Percentiles rank a stretch among this genome's conserved stretches.
Evolutionary conservation across 2,888 invertebrate species (phyloP).

Genomic region (Margaritifera margaritifera): DNA sequence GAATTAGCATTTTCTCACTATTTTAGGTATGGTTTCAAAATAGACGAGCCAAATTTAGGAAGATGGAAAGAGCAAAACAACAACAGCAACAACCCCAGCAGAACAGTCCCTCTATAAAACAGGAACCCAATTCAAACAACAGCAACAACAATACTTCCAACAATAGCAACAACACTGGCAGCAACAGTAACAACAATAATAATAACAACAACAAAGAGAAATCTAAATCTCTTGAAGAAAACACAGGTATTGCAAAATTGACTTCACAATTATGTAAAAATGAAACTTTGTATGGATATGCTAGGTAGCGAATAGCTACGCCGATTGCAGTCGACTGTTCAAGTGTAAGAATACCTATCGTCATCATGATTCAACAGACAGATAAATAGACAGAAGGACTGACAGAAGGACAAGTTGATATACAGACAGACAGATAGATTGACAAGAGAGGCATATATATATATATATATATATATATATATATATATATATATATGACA

Average conservation of each 20-base stretch:
- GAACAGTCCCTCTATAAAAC: constrained; percentile 45
- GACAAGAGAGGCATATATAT: too few species aligned
- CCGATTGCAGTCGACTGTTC: too few species aligned
- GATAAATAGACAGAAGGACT: too few species aligned
- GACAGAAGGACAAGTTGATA: too few species aligned
- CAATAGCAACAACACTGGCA: constrained; percentile 39
- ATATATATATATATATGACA: too few species aligned
- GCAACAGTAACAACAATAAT: constrained; percentile 48
- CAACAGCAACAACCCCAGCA: constrained; percentile 61
- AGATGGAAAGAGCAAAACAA: constrained; percentile 72
- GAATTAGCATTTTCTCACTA: not conserved
- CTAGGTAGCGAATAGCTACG: too few species aligned
- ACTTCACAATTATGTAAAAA: too few species aligned
- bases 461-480: too few species aligned
- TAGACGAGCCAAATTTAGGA: constrained; percentile 72
- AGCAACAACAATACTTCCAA: constrained; percentile 37
- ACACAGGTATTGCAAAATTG: constrained; percentile 35
- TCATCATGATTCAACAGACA: too few species aligned
- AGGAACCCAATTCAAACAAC: constrained; percentile 42
- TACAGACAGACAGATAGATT: too few species aligned
- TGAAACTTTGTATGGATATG: too few species aligned
- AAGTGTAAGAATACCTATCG: too few species aligned
- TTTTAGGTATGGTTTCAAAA: constrained; percentile 73
- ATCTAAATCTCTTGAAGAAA: constrained; percentile 51
- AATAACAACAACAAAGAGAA: constrained; percentile 52